Conservation (phyloP, 2,113 vertebrate genomes). For the Coracopsis vasa region DNA sequence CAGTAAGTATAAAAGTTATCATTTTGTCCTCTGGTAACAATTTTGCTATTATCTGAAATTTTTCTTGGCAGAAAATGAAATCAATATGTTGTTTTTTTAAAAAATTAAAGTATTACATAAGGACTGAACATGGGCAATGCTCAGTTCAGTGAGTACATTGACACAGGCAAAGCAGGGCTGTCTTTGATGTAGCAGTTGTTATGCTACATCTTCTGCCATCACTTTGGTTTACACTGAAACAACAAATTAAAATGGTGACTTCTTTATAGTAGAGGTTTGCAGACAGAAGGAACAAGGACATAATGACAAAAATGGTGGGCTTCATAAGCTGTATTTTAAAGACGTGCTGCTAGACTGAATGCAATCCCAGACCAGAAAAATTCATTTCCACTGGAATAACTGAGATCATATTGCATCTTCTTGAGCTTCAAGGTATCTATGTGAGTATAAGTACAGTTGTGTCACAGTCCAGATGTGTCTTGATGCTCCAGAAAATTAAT, state of each 20-base stretch:
- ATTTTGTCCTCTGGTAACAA: not conserved
- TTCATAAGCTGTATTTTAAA: not conserved
- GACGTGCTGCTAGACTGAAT: not conserved
- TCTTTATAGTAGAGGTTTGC: not conserved
- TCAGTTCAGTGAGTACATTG: conserved; percentile 15
- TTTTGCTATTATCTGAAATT: not conserved
- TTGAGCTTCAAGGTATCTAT: not conserved
- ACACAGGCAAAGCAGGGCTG: not conserved
- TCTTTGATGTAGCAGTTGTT: conserved; percentile 27
- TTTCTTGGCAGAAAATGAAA: conserved; percentile 31
- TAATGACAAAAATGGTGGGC: not conserved
- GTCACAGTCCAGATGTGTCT: not conserved
- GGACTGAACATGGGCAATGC: not conserved
- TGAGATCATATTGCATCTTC: not conserved
- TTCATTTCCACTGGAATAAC: not conserved
- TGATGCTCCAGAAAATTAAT: not conserved
- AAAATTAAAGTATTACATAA: not conserved
- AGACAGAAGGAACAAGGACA: not conserved
- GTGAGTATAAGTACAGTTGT: not conserved
- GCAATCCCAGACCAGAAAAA: not conserved
- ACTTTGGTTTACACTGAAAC: not conserved
- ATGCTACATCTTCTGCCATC: not conserved
- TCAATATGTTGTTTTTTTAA: not conserved
- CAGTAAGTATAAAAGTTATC: not conserved
- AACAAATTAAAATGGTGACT: not conserved